Evolutionary conservation across 1,140 invertebrate genomes (phyloP), one percentile per base, ranked within the genome.

Genomic region (Solenopsis fugax): DNA sequence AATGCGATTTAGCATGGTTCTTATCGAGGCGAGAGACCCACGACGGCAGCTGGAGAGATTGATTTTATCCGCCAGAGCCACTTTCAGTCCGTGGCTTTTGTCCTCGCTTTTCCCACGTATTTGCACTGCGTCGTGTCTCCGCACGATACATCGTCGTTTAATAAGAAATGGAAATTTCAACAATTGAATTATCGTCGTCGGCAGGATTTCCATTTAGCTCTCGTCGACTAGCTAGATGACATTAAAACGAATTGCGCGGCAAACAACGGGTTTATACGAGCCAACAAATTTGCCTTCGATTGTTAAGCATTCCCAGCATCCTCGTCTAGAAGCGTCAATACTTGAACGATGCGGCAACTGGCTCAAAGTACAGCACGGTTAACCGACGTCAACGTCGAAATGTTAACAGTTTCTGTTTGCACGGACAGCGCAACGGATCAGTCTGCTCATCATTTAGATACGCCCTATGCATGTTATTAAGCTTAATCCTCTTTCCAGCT

Each of bases 131-230:
- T 37, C 67, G 54, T n/a, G 24, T 62, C 41, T 41, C 65, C 65
- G 21, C 24, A 18, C 41, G 54, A 84, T 75, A 73, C 54, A 84
- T 84, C 34, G 67, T 60, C 71, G n/a, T 73, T 75, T 84, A 60
- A 84, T 84, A 84, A 84, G 80, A 75, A 84, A 84, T 84, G 69
- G 41, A 60, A 75, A 84, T 73, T 54, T 73, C 54, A 60, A 75
- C 80, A 60, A 84, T 84, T 84, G 80, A 84, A 62, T 84, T 84
- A 84, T 82, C 45, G 54, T 21, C 16, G 4, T 18, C 18, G 18
- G 58, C 13, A 9, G 37, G 45, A 48, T 73, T 84, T 75, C 69
- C 54, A 84, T 84, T 84, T 73, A 73, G 24, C 69, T 48, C 24
- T 41, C 54, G 41, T 72, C 69, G 54, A 58, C 13, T 45, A 48